These are phyloP conservation scores for Iguana delicatissima DNA, from an alignment of 2,797 vertebrate species.

Conservation along the genomic window DNA sequence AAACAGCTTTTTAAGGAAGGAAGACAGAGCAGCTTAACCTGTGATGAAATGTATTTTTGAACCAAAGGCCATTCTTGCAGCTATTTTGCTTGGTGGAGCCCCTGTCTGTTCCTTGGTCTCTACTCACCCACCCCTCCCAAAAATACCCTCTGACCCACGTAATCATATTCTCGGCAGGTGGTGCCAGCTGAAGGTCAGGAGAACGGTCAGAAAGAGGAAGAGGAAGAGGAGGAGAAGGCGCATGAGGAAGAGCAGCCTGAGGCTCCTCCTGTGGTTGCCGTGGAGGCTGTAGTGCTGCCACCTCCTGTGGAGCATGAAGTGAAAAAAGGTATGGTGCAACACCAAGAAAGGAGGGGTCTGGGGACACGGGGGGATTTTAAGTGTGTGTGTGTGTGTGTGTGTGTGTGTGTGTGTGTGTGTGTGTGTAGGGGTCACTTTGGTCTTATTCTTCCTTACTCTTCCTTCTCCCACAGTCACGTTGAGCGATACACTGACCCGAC, in stretches of 20 bases:
- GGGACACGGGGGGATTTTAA: too few species aligned
- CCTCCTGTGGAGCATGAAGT: constrained; percentile 81
- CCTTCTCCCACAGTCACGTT: constrained; percentile 81
- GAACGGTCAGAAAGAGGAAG: constrained; percentile 86
- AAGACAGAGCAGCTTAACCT: neutral
- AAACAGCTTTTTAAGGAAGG: too few species aligned
- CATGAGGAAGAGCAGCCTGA: constrained; percentile 75
- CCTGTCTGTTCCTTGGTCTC: too few species aligned
- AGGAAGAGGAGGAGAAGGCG: constrained; percentile 80
- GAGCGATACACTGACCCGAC: constrained; percentile 88
- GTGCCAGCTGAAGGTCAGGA: constrained; percentile 88
- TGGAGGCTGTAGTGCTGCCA: constrained; percentile 76
- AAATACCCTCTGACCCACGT: too few species aligned
- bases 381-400: neutral
- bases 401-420: neutral
- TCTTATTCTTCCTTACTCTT: constrained; percentile 5
- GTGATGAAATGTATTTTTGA: neutral
- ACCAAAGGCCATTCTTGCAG: neutral
- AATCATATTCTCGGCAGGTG: constrained; percentile 75
- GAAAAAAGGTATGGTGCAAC: constrained; percentile 82
- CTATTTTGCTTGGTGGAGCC: too few species aligned
- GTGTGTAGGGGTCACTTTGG: neutral
- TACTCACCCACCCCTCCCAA: neutral
- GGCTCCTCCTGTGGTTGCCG: constrained; percentile 77
- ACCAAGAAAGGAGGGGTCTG: rapidly evolving